Evolutionary conservation across 2,797 vertebrate species (phyloP), one percentile per base, ranked within the genome.

Genomic region (Loris lydekkerianus): DNA sequence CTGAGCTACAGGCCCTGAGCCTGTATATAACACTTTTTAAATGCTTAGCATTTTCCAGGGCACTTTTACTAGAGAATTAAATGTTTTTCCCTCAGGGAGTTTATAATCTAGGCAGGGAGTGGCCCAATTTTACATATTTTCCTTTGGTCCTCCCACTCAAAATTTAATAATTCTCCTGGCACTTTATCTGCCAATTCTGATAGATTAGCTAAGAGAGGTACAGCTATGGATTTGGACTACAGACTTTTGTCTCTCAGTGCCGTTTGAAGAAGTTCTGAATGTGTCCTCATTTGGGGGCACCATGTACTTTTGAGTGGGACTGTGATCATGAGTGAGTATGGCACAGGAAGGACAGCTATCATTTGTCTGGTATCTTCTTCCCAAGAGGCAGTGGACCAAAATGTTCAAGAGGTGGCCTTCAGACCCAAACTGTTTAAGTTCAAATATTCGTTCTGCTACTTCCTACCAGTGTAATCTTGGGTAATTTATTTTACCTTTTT

Each of bases 31-130:
- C 27, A 49, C 49, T 91, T 95, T 91, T n/a, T 87, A 86, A 91
- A 91, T 69, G 70, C 29, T 83, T 91, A 84, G 75, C 72, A 60
- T 93, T 88, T 93, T 83, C 46, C 25, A 70, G 58, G 31, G 73
- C 29, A 61, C 73, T 78, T 82, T 96, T 93, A 82, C 15, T 70
- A 83, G 83, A 93, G 31, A 92, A 88, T 87, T 93, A 76, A 97
- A 78, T 96, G 82, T 75, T 94, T 67, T 90, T 75, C 75, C 75
- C 61, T 81, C 73, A 17, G 49, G 70, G 87, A 92, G 56, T 69
- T 92, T 63, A 86, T 9, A 63, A 60, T 91, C 69, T 91, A 93
- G 65, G n/a, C 60, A 87, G 75, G 75, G 58, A 95, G 31, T 96
- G 63, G 76, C 65, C 67, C 49, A 31, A 73, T 91, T 96, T 84